Percentiles rank a stretch among this genome's conserved stretches.
These are phyloP conservation scores for Atta colombica DNA, from an alignment of 1,140 invertebrate genomes.

Conservation along the genomic window DNA sequence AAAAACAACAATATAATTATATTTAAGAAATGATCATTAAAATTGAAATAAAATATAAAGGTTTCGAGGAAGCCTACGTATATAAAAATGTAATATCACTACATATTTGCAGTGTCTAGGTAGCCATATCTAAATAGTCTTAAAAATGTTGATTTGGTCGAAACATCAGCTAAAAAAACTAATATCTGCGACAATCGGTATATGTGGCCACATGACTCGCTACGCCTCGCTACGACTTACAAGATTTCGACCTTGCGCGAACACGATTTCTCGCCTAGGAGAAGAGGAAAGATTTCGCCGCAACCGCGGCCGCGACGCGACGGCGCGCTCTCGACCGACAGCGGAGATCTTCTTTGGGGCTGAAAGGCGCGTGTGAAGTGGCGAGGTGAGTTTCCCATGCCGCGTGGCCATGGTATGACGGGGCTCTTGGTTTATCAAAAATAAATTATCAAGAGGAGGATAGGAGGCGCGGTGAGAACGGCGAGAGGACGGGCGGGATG, in stretches of 20 bases:
- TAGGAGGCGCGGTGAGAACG: conserved; percentile 25
- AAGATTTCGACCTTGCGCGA: conserved; percentile 72
- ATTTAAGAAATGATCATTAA: neutral
- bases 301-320: neutral
- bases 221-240: conserved; percentile 53
- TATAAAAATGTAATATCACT: neutral
- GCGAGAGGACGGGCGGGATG: neutral
- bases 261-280: conserved; percentile 29
- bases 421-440: conserved; percentile 76
- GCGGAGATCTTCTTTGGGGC: conserved; percentile 64
- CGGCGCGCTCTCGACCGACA: conserved; percentile 55
- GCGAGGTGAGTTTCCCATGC: conserved; percentile 72
- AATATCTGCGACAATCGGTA: conserved; percentile 49
- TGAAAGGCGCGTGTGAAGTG: conserved; percentile 67
- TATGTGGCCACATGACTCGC: conserved; percentile 20
- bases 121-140: neutral
- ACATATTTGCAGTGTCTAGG: neutral
- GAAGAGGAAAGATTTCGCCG: conserved; percentile 38
- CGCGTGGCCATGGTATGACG: conserved; percentile 54
- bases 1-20: neutral
- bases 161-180: conserved; percentile 16
- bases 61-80: too few species aligned
- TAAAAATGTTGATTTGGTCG: neutral
- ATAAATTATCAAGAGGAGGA: conserved; percentile 74
- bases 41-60: neutral